Evolutionary conservation across 1,140 invertebrate species (phyloP).

Genomic region (Schmidtea mediterranea): DNA sequence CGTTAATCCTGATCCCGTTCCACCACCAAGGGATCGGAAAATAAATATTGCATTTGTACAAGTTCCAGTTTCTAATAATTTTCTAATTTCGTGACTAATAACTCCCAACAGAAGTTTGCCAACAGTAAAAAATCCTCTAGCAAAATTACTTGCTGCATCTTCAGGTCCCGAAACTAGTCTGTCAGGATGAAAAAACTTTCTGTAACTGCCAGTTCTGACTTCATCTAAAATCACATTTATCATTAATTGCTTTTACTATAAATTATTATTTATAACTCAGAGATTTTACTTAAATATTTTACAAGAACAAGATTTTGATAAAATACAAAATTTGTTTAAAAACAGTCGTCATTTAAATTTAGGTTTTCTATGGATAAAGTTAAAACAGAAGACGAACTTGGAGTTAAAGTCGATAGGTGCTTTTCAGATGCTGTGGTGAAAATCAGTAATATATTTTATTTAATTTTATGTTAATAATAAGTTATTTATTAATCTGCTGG

Average conservation of each 20-base stretch:
- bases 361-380: constrained; percentile 3
- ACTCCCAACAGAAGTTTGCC: constrained; percentile 31
- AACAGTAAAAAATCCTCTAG: constrained; percentile 31
- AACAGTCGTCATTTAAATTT: too few species aligned
- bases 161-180: constrained; percentile 18
- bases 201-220: constrained; percentile 13
- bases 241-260: too few species aligned
- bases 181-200: constrained; percentile 20
- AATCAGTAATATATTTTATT: constrained; percentile 15
- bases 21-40: constrained; percentile 28
- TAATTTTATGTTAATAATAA: constrained; percentile 5
- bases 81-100: constrained; percentile 8
- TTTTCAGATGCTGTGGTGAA: constrained; percentile 29
- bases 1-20: constrained; percentile 54
- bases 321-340: too few species aligned
- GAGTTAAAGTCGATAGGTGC: constrained; percentile 30
- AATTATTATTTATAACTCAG: too few species aligned
- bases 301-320: too few species aligned
- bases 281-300: too few species aligned
- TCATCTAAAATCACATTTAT: constrained; percentile 6
- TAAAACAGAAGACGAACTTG: constrained; percentile 28
- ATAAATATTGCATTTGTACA: neutral
- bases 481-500: constrained; percentile 23
- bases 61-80: constrained; percentile 2
- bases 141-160: constrained; percentile 13